These are phyloP conservation scores for Dreissena rostriformis DNA, from an alignment of 1,140 invertebrate species.

Conservation along the genomic window DNA sequence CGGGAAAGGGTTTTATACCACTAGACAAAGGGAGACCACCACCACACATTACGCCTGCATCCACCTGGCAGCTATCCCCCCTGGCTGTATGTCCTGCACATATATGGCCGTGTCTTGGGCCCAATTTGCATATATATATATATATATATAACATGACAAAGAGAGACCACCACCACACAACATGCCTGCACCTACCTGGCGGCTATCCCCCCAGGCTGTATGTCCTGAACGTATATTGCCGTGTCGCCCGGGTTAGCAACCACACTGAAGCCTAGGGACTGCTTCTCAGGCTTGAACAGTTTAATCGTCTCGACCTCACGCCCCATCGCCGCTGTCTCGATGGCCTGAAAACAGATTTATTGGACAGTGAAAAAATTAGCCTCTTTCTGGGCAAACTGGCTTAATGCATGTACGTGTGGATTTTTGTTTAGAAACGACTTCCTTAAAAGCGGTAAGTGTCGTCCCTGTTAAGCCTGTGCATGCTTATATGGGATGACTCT, in stretches of 20 bases:
- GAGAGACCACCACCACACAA: no score
- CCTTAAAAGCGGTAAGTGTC: no score
- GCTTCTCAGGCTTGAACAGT: slow-evolving; percentile 88
- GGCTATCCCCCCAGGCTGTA: slow-evolving; percentile 88
- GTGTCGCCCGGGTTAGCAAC: slow-evolving; percentile 87
- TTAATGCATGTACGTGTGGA: no score
- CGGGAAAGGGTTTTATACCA: no score
- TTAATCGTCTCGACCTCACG: slow-evolving; percentile 84
- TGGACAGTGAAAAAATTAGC: no score
- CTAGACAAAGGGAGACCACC: no score
- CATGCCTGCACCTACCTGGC: slow-evolving; percentile 83
- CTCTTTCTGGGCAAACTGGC: no score
- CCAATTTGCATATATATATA: background rate
- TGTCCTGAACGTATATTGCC: slow-evolving; percentile 90
- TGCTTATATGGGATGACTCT: no score
- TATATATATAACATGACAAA: no score
- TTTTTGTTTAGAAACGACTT: no score
- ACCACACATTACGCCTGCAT: slow-evolving; percentile 5
- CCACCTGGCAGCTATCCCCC: slow-evolving; percentile 82
- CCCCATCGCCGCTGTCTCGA: slow-evolving; percentile 85
- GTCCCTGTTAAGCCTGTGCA: no score
- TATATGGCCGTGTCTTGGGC: background rate
- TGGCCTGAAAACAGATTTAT: slow-evolving; percentile 67
- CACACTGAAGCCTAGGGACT: slow-evolving; percentile 90
- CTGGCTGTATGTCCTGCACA: no score